phyloP scores from a whole-genome alignment of 2,113 vertebrate genomes.

The Rousettus leschenaultii region DNA sequence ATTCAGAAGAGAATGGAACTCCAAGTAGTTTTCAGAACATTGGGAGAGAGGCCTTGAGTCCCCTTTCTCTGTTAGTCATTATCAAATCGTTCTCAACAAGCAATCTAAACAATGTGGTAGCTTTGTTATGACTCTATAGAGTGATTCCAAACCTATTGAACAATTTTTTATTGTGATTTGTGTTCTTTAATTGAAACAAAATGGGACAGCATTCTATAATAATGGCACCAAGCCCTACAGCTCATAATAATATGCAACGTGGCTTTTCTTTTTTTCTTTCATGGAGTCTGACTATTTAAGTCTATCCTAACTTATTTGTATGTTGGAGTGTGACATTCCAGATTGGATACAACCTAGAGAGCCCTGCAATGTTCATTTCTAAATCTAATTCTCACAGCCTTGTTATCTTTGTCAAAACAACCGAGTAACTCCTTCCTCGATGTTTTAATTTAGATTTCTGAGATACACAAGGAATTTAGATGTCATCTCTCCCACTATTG shows the following conservation, averaged over 20 bases:
- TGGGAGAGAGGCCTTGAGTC: constrained; percentile 15
- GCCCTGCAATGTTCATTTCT: constrained; percentile 62
- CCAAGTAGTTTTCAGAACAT: constrained; percentile 36
- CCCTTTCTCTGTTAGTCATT: constrained; percentile 58
- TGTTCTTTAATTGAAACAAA: constrained; percentile 74
- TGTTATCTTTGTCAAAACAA: constrained; percentile 74
- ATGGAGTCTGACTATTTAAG: constrained; percentile 69
- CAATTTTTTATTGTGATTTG: constrained; percentile 75
- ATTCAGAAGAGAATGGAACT: not conserved
- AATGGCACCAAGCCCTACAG: constrained; percentile 53
- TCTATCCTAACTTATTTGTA: constrained; percentile 64
- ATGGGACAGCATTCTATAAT: constrained; percentile 63
- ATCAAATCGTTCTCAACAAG: constrained; percentile 50
- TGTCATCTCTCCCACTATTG: not conserved
- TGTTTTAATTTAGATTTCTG: constrained; percentile 75
- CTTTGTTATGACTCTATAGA: constrained; percentile 65
- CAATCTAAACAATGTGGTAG: constrained; percentile 43
- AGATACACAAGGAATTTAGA: constrained; percentile 68
- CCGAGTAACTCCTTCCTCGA: constrained; percentile 68
- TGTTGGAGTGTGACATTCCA: constrained; percentile 69
- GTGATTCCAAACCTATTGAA: constrained; percentile 71
- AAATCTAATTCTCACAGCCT: constrained; percentile 63
- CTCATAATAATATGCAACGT: constrained; percentile 43
- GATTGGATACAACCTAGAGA: constrained; percentile 67
- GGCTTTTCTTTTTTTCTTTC: constrained; percentile 60